Base-by-base conservation (phyloP, 1,140 invertebrate genomes). In the Cepaea nemoralis region DNA sequence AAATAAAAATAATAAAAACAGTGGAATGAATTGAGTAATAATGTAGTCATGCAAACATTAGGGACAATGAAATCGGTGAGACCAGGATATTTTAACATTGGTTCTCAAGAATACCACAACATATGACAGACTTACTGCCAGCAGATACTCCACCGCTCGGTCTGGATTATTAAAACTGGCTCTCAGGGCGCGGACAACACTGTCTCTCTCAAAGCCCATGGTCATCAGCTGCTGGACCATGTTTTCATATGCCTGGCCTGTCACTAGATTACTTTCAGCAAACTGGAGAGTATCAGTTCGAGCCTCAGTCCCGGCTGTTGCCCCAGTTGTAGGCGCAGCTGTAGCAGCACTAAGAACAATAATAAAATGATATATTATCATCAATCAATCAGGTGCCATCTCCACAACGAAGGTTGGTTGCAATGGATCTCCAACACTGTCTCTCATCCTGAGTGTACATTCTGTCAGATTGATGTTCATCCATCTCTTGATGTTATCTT, bases 111-210 rank as follows among this genome's bases (percentile, higher is more conserved):
- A 55, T 14, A 3, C 19, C 2, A 22, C 19, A 55, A 55, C n/a
- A 19, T 55, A 55, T 22, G 16, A 63, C 6, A 63, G 22, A 31
- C 88, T 88, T 83, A 91, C 91, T 85, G 83, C 88, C 78, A 99
- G 94, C 77, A 99, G 94, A 93, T 99, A 99, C 93, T 99, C 98
- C 31, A 99, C 98, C 83, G 98, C 98, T 92, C 98, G 94, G 90
- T 99, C 98, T 45, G 98, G 97, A 92, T 99, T 99, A 91, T 98
- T 99, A 91, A 96, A 99, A 89, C 97, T 98, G 27, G 98, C 98
- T 85, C 96, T 93, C 71, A 99, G 92, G 8, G 98, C 98, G 87
- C 95, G 94, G 89, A 97, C 96, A 42, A 98, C 97, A 93, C 94
- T 92, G 40, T 93, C 92, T 80, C 94, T 89, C 77, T 94, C 94